phyloP scores from a whole-genome alignment of 2,888 invertebrate species.

The Julus scandinavius region DNA sequence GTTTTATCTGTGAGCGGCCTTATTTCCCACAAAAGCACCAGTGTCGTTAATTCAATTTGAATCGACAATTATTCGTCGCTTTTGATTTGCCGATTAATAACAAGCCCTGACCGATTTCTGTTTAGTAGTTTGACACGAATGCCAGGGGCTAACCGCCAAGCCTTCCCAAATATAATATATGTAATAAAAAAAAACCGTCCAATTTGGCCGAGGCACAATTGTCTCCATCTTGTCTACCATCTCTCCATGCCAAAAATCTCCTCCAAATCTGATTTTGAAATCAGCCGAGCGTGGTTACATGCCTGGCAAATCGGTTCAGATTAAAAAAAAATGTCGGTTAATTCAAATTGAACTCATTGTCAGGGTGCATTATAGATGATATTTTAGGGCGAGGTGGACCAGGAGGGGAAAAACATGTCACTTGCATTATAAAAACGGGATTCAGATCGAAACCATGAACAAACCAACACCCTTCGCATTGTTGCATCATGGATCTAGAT shows the following conservation, averaged over 20 bases:
- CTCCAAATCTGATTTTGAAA: background rate
- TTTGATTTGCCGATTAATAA: background rate
- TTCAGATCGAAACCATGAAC: background rate
- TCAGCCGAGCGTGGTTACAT: background rate
- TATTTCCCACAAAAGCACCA: too few species aligned
- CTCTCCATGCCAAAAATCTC: background rate
- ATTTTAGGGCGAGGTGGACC: conserved; percentile 8
- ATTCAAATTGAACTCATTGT: conserved; percentile 21
- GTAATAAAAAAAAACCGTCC: background rate
- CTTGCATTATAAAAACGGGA: background rate
- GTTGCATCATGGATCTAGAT: too few species aligned
- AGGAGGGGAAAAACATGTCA: background rate
- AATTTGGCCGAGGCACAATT: conserved; percentile 2
- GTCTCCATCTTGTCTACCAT: background rate
- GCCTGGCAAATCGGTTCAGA: background rate
- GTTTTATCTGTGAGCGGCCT: too few species aligned
- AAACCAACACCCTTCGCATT: background rate
- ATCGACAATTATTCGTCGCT: background rate
- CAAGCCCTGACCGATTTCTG: background rate
- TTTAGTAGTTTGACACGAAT: background rate
- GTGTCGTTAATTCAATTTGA: background rate
- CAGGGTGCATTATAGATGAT: background rate
- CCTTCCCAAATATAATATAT: too few species aligned
- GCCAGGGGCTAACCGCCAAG: background rate
- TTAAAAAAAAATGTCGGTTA: background rate